Evolutionary conservation across 2,888 invertebrate species (phyloP), one percentile per base, ranked within the genome.

Genomic region (Lissocephala sabroskyi): DNA sequence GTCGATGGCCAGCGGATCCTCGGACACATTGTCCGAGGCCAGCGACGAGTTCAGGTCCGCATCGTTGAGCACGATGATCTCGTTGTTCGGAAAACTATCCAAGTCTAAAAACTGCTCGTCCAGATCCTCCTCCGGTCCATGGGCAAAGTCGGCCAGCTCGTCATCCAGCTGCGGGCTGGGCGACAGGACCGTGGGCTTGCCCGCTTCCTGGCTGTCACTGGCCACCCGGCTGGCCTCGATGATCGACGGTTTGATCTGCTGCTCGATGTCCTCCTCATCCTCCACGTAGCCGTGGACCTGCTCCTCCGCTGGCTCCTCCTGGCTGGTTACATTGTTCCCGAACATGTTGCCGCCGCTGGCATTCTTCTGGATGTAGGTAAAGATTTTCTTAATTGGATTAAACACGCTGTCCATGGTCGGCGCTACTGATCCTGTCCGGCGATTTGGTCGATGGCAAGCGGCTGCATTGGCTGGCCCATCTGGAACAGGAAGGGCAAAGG

Each of bases 1-100:
- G 39, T 83, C 84, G 35, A 85, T 78, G n/a, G 85, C 85, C 49
- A 85, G 52, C 1, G 85, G 85, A 76, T 85, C 85, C 57, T 84
- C 85, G 13, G 76, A 65, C 28, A 75, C 49, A 1, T 79, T 79
- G 37, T 84, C 84, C 2, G 79, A 79, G 9, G 67, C 65, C 5
- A 76, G 52, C n/a, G 79, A 76, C 3, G 65, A 59, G 56, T 80
- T 82, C 1, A 81, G 59, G 26, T 81, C 82, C 0, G 61, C 50
- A 14, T 81, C 74, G 45, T 66, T 65, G 5, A 82, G 35, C 30
- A 82, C 81, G 41, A 82, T 73, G 17, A 83, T 77, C 60, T 83
- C 82, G 46, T 77, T 70, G 29, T 74, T 77, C 1, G 71, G 63
- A 42, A 59, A 73, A 35, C 54, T 65, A 11, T 74, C 64, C 17